Evolutionary conservation across 1,140 invertebrate genomes (phyloP).

Genomic region (Planococcus citri): DNA sequence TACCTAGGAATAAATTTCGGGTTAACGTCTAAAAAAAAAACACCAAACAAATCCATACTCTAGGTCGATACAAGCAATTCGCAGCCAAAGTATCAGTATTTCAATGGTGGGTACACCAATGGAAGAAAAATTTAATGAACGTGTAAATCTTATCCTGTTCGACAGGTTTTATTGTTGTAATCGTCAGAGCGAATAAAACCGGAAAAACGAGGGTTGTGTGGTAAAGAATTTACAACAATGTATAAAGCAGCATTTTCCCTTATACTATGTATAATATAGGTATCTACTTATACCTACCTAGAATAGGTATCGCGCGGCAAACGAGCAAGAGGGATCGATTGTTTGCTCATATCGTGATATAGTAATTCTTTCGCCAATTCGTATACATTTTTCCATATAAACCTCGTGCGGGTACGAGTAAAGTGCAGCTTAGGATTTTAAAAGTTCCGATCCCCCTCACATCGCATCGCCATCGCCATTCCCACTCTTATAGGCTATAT

Average conservation of each 20-base stretch:
- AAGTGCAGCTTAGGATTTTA: neutral
- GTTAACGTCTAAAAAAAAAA: neutral
- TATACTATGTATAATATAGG: too few species aligned
- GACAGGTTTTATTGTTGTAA: conserved; percentile 3
- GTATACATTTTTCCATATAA: neutral
- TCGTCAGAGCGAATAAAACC: conserved; percentile 6
- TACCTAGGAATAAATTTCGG: too few species aligned
- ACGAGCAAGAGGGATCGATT: neutral
- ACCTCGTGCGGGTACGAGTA: too few species aligned
- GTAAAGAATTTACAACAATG: neutral
- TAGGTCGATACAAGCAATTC: too few species aligned
- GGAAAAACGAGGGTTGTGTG: conserved; percentile 4
- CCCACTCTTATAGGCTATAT: too few species aligned
- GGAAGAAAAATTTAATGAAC: conserved; percentile 7
- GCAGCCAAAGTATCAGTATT: too few species aligned
- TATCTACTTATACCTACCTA: too few species aligned
- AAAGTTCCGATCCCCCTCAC: neutral
- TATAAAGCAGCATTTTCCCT: neutral
- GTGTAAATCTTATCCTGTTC: neutral
- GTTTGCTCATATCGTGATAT: neutral
- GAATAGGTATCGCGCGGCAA: too few species aligned
- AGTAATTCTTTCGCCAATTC: neutral
- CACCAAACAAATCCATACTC: neutral
- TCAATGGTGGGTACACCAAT: too few species aligned
- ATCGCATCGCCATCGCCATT: too few species aligned